Evolutionary conservation across 2,113 vertebrate genomes (phyloP).

Genomic region (Platichthys stellatus): DNA sequence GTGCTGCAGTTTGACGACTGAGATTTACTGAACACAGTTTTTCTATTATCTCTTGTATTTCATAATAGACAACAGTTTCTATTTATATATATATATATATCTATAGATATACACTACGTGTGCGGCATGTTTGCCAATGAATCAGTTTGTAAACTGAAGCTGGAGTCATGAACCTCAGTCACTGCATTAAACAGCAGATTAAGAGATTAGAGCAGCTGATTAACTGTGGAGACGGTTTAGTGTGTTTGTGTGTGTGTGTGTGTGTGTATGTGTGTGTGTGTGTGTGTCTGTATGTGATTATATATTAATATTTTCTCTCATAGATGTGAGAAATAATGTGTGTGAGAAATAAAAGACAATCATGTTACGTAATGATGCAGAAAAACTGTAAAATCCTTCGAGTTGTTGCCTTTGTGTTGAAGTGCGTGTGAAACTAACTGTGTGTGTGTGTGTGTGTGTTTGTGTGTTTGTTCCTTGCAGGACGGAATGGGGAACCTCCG

Average conservation of each 20-base stretch:
- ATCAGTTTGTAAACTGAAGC: conserved; percentile 12
- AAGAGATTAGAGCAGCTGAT: conserved; percentile 26
- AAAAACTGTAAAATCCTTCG: too few species aligned
- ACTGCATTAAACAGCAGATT: conserved; percentile 38
- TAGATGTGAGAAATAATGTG: background rate
- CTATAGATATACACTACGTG: background rate
- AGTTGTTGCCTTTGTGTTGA: too few species aligned
- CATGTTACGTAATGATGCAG: conserved; percentile 15
- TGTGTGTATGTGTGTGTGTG: background rate
- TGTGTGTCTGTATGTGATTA: background rate
- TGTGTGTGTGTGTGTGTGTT: conserved; percentile 1
- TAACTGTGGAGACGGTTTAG: background rate
- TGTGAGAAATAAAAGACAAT: background rate
- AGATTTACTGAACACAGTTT: too few species aligned
- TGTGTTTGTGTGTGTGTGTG: background rate
- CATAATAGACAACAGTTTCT: too few species aligned
- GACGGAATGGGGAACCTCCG: conserved; percentile 98
- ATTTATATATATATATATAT: too few species aligned
- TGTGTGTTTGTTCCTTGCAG: conserved; percentile 74
- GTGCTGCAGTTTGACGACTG: too few species aligned
- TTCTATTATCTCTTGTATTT: too few species aligned
- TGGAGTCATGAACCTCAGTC: conserved; percentile 16
- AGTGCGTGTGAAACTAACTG: too few species aligned
- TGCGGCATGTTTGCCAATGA: background rate
- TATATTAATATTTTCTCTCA: background rate